Base-by-base conservation (phyloP, 2,797 vertebrate species). In the Sus cebifrons region DNA sequence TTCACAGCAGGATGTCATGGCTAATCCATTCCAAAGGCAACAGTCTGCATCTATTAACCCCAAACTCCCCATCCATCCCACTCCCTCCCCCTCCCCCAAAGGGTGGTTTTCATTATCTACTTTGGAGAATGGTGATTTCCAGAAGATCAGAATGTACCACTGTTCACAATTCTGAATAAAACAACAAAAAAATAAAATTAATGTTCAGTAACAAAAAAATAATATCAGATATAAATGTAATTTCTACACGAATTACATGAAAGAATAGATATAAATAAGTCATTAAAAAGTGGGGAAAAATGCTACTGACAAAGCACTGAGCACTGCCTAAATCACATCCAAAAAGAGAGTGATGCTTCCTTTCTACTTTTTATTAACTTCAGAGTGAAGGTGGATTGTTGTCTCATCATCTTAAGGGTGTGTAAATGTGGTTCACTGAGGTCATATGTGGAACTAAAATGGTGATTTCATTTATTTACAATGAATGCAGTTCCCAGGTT, bases 401-500 rank as follows among this genome's bases (percentile, higher is more conserved):
- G 88, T 95, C 67, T 84, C 75, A 52, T 84, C 40, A 79, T 82
- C 36, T 65, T 85, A 29, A 83, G 9, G 18, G 29, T 68, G 11
- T 90, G 20, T 85, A 78, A 91, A 94, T 93, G 82, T 87, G 58
- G 25, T 88, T 94, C 87, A 65, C 58, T 49, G 64, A 77, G 6
- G 85, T 73, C 79, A 20, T 16, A 18, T 84, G 21, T 86, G 96
- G 74, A 96, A 77, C 60, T 86, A 81, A 84, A 89, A 67, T 62
- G 56, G 32, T 44, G 36, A 96, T 95, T 96, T 91, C 62, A 81
- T 89, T 88, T 77, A 79, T 94, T 91, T 81, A 81, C 58, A 81
- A 91, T 81, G 25, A 71, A 89, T 75, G 36, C 5, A 79, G n/a
- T 32, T 32, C 32, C 32, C 32, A 32, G 32, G 32, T 32, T 81